Evolutionary conservation across 2,113 vertebrate species (phyloP).

Genomic region (Butastur rufipennis): DNA sequence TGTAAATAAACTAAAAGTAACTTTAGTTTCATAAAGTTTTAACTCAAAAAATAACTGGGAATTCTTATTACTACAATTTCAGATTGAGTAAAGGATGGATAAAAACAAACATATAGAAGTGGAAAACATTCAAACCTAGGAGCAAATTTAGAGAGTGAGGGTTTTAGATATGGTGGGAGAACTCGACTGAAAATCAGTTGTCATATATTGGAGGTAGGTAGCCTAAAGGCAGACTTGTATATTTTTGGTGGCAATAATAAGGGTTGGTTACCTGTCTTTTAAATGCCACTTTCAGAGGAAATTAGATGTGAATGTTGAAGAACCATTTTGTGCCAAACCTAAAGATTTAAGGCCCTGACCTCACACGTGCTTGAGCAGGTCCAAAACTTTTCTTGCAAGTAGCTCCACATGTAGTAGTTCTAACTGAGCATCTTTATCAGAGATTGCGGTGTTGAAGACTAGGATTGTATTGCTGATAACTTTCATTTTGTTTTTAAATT

Average conservation of each 20-base stretch:
- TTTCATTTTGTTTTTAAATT: neutral
- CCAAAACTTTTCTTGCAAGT: neutral
- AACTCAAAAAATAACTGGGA: neutral
- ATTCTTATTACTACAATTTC: neutral
- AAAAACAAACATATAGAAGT: neutral
- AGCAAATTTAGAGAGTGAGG: neutral
- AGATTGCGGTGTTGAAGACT: neutral
- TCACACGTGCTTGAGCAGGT: neutral
- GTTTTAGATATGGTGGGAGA: neutral
- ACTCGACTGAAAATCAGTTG: neutral
- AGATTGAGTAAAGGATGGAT: neutral
- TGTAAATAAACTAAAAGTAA: neutral
- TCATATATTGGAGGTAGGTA: neutral
- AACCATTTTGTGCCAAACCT: neutral
- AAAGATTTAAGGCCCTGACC: neutral
- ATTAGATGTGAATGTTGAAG: neutral
- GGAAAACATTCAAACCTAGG: neutral
- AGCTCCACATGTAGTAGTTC: neutral
- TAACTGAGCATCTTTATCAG: neutral
- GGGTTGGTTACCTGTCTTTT: neutral
- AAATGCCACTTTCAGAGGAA: neutral
- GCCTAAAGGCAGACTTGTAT: neutral
- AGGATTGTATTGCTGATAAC: neutral
- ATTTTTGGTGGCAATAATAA: neutral
- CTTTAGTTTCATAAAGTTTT: neutral